Conservation (phyloP, 2,888 invertebrate genomes). For the Drosophila atripex region DNA sequence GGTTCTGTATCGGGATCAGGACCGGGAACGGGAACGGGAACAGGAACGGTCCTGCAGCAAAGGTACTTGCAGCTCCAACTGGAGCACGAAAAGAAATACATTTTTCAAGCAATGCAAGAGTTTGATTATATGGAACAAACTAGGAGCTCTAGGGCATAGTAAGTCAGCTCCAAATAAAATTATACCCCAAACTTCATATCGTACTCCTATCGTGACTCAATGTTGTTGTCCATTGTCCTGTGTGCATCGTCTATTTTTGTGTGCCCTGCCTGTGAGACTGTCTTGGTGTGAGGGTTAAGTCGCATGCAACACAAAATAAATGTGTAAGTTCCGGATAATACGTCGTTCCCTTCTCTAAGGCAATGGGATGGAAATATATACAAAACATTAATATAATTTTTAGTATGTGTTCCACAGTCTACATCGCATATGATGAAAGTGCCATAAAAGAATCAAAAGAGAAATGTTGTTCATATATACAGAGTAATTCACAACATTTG, state of each 20-base stretch:
- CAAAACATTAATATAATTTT: background rate
- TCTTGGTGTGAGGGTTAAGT: constrained; percentile 8
- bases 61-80: constrained; percentile 75
- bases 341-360: background rate
- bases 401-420: no score
- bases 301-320: constrained; percentile 47
- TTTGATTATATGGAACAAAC: constrained; percentile 71
- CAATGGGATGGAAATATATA: background rate
- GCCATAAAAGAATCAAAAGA: background rate
- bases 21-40: constrained; percentile 19
- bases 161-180: constrained; percentile 57
- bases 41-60: constrained; percentile 68
- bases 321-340: constrained; percentile 1
- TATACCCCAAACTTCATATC: constrained; percentile 42
- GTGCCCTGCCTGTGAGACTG: constrained; percentile 24
- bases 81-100: constrained; percentile 73
- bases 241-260: constrained; percentile 16
- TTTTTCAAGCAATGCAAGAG: constrained; percentile 73
- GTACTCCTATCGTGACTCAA: constrained; percentile 55
- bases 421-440: background rate
- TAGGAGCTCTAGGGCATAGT: constrained; percentile 72
- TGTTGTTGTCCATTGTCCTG: constrained; percentile 52
- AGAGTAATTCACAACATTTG: background rate
- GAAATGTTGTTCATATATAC: background rate
- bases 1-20: constrained; percentile 23